Conservation (phyloP, 2,113 vertebrate species). For the Irena cyanogastra region DNA sequence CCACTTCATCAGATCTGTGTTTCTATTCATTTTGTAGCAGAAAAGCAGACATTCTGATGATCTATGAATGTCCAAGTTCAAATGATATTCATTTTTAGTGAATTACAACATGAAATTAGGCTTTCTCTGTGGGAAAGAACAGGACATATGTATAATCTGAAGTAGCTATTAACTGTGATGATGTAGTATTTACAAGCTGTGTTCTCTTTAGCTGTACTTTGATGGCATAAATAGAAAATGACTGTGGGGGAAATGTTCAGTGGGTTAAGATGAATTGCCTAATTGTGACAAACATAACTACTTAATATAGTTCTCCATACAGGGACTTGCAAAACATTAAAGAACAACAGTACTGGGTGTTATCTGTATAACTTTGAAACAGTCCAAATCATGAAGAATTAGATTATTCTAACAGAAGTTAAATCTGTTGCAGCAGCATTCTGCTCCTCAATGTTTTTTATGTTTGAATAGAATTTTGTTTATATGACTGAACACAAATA, state of each 20-base stretch:
- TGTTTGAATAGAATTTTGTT: background rate
- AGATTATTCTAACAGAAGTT: background rate
- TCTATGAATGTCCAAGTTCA: background rate
- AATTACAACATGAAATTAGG: background rate
- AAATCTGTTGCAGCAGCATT: background rate
- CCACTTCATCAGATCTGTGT: background rate
- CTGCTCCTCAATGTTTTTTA: background rate
- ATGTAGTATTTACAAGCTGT: background rate
- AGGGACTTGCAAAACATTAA: background rate
- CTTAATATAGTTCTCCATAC: background rate
- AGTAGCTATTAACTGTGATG: background rate
- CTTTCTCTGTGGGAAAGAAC: background rate
- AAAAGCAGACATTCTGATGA: background rate
- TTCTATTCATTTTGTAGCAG: background rate
- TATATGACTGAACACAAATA: background rate
- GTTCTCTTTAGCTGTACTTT: background rate
- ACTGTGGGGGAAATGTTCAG: background rate
- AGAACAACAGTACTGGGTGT: background rate
- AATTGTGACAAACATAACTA: background rate
- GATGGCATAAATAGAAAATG: background rate
- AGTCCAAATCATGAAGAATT: background rate
- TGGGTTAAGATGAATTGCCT: background rate
- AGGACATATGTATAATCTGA: background rate
- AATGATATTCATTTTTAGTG: background rate
- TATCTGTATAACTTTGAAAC: background rate